Conservation (phyloP, 2,888 invertebrate species). For the Trissolcus japonicus region DNA sequence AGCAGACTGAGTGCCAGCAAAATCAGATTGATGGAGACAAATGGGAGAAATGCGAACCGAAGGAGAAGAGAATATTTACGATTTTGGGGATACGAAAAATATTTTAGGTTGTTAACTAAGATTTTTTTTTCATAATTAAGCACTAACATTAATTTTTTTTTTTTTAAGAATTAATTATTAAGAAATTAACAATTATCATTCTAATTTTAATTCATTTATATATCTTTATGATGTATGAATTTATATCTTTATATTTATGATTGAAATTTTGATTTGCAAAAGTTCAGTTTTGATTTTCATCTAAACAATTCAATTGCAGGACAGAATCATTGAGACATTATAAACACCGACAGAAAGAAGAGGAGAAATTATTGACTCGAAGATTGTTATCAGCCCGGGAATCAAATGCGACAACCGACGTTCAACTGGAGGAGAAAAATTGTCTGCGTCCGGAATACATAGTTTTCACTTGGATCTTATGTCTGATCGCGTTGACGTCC, state of each 20-base stretch:
- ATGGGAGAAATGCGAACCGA: conserved; percentile 38
- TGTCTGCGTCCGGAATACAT: conserved; percentile 90
- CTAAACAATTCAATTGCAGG: too few species aligned
- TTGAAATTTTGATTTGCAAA: too few species aligned
- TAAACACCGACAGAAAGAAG: conserved; percentile 43
- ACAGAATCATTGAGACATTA: conserved; percentile 57
- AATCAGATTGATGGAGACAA: conserved; percentile 39
- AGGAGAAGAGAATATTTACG: conserved; percentile 64
- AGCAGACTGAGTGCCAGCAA: conserved; percentile 16
- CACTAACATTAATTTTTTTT: background rate
- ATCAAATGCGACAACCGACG: conserved; percentile 35
- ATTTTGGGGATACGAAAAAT: conserved; percentile 63
- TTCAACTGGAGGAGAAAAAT: conserved; percentile 55
- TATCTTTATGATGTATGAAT: too few species aligned
- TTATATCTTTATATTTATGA: too few species aligned
- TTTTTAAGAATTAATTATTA: too few species aligned
- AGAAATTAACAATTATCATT: too few species aligned
- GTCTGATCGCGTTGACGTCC: conserved; percentile 92
- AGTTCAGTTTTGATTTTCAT: too few species aligned
- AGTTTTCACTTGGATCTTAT: conserved; percentile 95
- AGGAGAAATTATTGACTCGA: conserved; percentile 36
- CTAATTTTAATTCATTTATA: too few species aligned
- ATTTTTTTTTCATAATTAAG: background rate
- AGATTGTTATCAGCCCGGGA: conserved; percentile 56
- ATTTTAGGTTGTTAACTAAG: conserved; percentile 44